Evolutionary conservation across 30 jellyfish, hydroid and myxozoan genomes (phyloP).

Genomic region (Turritopsis rubra): DNA sequence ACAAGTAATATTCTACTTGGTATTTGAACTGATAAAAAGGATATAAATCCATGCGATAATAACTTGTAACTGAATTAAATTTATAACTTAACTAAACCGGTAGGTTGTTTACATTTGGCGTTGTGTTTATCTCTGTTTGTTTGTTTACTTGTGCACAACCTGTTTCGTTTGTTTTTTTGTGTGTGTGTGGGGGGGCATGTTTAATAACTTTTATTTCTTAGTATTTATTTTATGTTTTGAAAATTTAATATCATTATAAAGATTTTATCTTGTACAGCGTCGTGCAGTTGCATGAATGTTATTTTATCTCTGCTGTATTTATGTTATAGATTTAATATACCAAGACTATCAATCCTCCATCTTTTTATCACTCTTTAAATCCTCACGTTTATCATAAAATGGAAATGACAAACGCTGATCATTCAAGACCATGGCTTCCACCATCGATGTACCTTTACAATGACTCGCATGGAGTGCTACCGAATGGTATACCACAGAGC

Average conservation of each 20-base stretch:
- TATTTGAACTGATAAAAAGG: not conserved
- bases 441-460: slow-evolving; percentile 32
- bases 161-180: not conserved
- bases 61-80: not conserved
- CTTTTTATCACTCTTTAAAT: slow-evolving; percentile 9
- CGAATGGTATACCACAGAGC: slow-evolving; percentile 23
- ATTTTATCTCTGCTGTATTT: not conserved
- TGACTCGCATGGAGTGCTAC: slow-evolving; percentile 7
- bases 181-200: too few relatives aligned
- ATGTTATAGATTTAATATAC: not conserved
- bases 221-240: not conserved
- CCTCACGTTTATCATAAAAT: slow-evolving; percentile 4
- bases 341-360: slow-evolving; percentile 5
- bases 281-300: not conserved
- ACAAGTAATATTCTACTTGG: not conserved
- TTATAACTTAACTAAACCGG: not conserved
- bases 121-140: not conserved
- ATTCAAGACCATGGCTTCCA: slow-evolving; percentile 29
- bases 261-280: not conserved
- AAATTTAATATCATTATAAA: not conserved
- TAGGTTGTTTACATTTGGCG: not conserved
- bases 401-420: slow-evolving; percentile 34
- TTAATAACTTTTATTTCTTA: not conserved
- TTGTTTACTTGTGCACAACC: not conserved
- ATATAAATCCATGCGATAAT: not conserved